Base-by-base conservation (phyloP, 1,140 invertebrate genomes). In the Phthorimaea operculella region DNA sequence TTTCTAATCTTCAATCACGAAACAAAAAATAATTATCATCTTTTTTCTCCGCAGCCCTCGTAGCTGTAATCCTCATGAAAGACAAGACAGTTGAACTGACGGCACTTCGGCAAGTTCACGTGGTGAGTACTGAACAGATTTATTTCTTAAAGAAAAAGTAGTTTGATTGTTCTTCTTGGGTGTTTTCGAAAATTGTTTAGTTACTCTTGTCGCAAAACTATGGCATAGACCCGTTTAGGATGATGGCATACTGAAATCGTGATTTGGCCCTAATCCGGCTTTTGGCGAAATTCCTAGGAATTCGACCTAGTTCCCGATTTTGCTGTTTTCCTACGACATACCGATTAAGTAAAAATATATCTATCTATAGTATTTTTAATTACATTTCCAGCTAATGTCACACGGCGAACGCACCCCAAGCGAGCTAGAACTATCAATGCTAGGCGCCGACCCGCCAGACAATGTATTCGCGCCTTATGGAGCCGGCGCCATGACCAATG, bases 371-470 rank as follows among this genome's bases (percentile, higher is more conserved):
- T n/a, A n/a, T n/a, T n/a, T n/a, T n/a, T n/a, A n/a, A n/a, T 42
- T 18, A 51, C 11, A 28, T 34, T 56, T 60, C 12, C 53, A 89
- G 88, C 33, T 88, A 14, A 86, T 88, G 68, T 87, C 87, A 21
- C 87, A 89, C 68, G 88, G 88, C 33, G 86, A 89, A 62, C 83
- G 88, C 21, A 87, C 87, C 5, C 87, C 87, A 0, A 78, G 78
- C 55, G 61, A 76, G 53, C 69, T 66, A 18, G 87, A 87, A 69
- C 54, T 86, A 21, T 74, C 76, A 28, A 76, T 85, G 66, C 80
- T 86, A 50, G 86, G 86, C 4, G 68, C 76, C 11, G 76, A 76
- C 10, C 76, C 77, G 9, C 63, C 82, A n/a, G 76, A 82, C 36
- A 83, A 85, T 53, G 85, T 87, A 18, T 81, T 86, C 54, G 65